Base-by-base conservation (phyloP, 1,140 invertebrate genomes). In the Myzus persicae region DNA sequence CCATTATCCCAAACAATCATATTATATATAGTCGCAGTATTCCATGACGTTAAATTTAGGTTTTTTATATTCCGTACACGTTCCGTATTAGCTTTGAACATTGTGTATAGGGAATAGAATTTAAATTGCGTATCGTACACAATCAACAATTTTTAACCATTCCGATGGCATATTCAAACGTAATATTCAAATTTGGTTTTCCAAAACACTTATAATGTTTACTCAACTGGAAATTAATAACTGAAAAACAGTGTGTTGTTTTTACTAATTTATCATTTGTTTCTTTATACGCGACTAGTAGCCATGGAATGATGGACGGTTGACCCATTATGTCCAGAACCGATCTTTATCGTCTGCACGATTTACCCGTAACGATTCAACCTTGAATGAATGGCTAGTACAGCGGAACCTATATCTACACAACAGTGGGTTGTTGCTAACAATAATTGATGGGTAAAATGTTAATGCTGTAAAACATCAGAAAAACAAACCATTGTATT, bases 311-410 rank as follows among this genome's bases (percentile, higher is more conserved):
- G 42, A 46, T 87, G 85, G 85, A 87, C 26, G 44, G 85, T 31
- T 46, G 36, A 87, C 85, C 85, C 85, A 87, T 87, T 87, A 87
- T 87, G 85, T 87, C 85, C 85, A 46, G 42, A 46, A 87, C n/a
- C 40, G 85, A 87, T 87, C 85, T 87, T 87, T 87, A 87, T 87
- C 85, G n/a, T 87, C 44, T 31, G 44, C 85, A 87, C 85, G 85
- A 46, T 87, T 87, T 46, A 46, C 31, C 42, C 44, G 85, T 42
- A 84, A 84, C 82, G 82, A 84, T 87, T 87, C 42, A 87, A 46
- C 85, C 85, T 87, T 87, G 85, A 87, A n/a, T 44, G 36, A 87
- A 46, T 87, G 44, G 6, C 42, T 46, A 87, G 85, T 46, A 87
- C 44, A 87, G 84, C 40, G 84, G 84, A 87, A 87, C 24, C 42